Evolutionary conservation across 2,113 vertebrate genomes (phyloP), one percentile per base, ranked within the genome.

Genomic region (Donacobius atricapilla): DNA sequence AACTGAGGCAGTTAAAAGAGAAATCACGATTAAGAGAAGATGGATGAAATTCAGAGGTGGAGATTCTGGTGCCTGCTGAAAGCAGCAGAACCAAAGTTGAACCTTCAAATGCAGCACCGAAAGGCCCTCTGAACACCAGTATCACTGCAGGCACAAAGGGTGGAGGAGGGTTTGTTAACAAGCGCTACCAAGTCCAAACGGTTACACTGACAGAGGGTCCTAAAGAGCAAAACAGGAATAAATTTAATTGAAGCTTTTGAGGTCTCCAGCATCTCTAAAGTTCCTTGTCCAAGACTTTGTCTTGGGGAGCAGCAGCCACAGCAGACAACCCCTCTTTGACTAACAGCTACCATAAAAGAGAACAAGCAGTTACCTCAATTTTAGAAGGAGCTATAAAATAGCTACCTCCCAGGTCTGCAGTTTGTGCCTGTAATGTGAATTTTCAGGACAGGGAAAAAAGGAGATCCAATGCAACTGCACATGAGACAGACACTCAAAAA

Each of bases 1-100:
- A 97, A 96, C 73, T 11, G 75, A 96, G 73, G 93, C 93, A 96
- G 81, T 90, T 90, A 94, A 90, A 80, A 79, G 75, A 78, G 90
- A 82, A 88, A 72, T n/a, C 7, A 12, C 9, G 0, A 70, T 93
- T 87, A 93, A 89, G 42, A 47, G 40, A 81, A 83, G 73, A 83
- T 65, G 48, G 47, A 81, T 21, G 45, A 58, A 89, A 91, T 77
- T 69, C 61, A 45, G 63, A 94, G 76, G 88, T 63, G 40, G 66
- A 90, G 42, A 65, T 8, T 8, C 82, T 42, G 66, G 82, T 91
- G 79, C 68, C 76, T 50, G 71, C 75, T 93, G 83, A 83, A 94
- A 76, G 61, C 9, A 5, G 66, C 60, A 42, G 81, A 84, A 57
- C 51, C 65, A 66, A 80, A 90, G 19, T 13, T 24, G 44, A 96